Conservation (phyloP, 2,797 vertebrate species). For the Xiphophorus birchmanni region DNA sequence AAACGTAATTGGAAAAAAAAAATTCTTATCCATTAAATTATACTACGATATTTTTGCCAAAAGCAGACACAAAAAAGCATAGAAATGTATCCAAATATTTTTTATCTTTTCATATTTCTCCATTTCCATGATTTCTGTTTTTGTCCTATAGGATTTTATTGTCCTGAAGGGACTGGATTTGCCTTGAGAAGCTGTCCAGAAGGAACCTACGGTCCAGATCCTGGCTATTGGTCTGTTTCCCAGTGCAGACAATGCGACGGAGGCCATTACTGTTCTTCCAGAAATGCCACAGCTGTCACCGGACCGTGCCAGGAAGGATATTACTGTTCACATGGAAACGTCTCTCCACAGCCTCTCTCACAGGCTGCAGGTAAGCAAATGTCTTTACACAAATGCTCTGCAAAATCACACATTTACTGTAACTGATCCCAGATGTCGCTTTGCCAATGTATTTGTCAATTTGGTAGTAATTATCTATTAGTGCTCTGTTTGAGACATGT, state of each 20-base stretch:
- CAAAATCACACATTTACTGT: slow-evolving; percentile 1
- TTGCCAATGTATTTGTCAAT: neutral
- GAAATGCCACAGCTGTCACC: slow-evolving; percentile 81
- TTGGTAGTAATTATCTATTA: neutral
- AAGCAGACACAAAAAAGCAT: neutral
- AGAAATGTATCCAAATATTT: accelerated
- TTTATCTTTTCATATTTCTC: neutral
- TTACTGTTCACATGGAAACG: slow-evolving; percentile 84
- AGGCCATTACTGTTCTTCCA: slow-evolving; percentile 85
- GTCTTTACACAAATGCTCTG: neutral
- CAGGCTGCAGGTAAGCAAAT: slow-evolving; percentile 72
- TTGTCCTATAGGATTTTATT: slow-evolving; percentile 85
- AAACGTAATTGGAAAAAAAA: neutral
- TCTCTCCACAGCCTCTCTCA: slow-evolving; percentile 75
- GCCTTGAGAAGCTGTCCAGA: slow-evolving; percentile 83
- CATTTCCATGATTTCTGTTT: slow-evolving; percentile 25
- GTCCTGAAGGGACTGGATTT: slow-evolving; percentile 82
- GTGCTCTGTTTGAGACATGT: slow-evolving; percentile 14
- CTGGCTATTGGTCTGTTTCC: slow-evolving; percentile 70
- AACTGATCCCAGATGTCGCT: neutral
- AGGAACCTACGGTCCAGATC: slow-evolving; percentile 83
- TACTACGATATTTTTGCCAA: neutral
- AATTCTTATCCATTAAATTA: neutral
- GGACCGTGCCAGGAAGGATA: slow-evolving; percentile 85
- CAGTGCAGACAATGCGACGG: slow-evolving; percentile 84